Evolutionary conservation across 2,797 vertebrate genomes (phyloP), one percentile per base, ranked within the genome.

Genomic region (Clarias platycephalus): DNA sequence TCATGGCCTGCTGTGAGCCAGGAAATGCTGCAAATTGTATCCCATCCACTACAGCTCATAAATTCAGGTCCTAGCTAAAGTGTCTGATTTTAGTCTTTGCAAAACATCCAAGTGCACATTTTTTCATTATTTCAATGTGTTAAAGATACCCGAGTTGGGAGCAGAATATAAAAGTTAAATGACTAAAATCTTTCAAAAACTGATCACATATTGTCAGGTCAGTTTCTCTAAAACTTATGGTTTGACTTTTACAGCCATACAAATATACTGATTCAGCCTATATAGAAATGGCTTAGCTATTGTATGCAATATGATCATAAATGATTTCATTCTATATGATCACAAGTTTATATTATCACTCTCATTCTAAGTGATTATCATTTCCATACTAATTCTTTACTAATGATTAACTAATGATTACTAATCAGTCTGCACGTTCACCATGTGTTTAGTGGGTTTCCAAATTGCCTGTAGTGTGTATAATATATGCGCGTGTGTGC

Each of bases 1-100:
- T 89, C 88, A 89, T 88, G 15, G 20, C 3, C n/a, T 72, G 57
- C 57, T 55, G 40, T 24, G 26, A 74, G 68, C 68, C 70, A 24
- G n/a, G 71, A 78, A 60, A 40, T 74, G 67, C 28, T 80, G 37
- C 22, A 80, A 53, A 49, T 58, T 70, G 18, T 78, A 24, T 40
- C 24, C 28, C 55, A 57, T 75, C n/a, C 22, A 70, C 63, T 60
- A 70, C n/a, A 80, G 62, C 62, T 80, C 16, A 49, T n/a, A 79
- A 1, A 20, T 20, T 3, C 40, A 28, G 8, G n/a, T 26, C 24
- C 8, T 64, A 60, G 34, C 58, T 79, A 60, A 10, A 76, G 22
- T 7, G 8, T 78, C 74, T 15, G 74, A 58, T 58, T 64, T 49
- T 18, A 80, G 16, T 6, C n/a, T 64, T 40, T 78, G 22, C 12